Conservation (phyloP, 2,113 vertebrate species). For the Etheostoma spectabile region DNA sequence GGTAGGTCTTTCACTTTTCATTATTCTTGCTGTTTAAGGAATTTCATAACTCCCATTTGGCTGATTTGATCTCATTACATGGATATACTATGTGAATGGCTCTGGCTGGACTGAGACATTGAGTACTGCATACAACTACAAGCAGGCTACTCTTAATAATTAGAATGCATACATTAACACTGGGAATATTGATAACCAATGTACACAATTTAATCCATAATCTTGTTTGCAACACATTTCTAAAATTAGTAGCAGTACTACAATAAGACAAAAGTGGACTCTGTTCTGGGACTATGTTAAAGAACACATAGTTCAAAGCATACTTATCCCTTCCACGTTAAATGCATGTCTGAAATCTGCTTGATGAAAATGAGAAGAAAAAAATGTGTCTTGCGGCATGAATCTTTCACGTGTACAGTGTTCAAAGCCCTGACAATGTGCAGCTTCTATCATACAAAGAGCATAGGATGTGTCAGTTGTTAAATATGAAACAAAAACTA, state of each 20-base stretch:
- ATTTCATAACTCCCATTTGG: conserved; percentile 37
- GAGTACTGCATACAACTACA: not conserved
- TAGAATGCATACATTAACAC: conserved; percentile 7
- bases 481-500: conserved; percentile 47
- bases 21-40: conserved; percentile 66
- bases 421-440: conserved; percentile 56
- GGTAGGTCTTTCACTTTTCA: conserved; percentile 67
- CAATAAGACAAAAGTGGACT: not conserved
- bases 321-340: conserved; percentile 39
- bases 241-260: not conserved
- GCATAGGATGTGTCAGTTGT: conserved; percentile 20
- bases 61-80: conserved; percentile 47
- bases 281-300: not conserved
- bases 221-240: conserved; percentile 1
- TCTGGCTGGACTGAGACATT: not conserved
- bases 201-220: conserved; percentile 1
- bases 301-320: conserved; percentile 33
- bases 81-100: not conserved
- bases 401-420: conserved; percentile 65
- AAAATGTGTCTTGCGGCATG: conserved; percentile 24
- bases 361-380: conserved; percentile 60
- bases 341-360: conserved; percentile 42
- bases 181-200: not conserved
- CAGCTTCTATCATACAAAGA: conserved; percentile 35
- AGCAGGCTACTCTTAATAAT: conserved; percentile 1